These are phyloP conservation scores for Diphyllodes magnificus DNA, from an alignment of 2,113 vertebrate genomes.

Conservation along the genomic window DNA sequence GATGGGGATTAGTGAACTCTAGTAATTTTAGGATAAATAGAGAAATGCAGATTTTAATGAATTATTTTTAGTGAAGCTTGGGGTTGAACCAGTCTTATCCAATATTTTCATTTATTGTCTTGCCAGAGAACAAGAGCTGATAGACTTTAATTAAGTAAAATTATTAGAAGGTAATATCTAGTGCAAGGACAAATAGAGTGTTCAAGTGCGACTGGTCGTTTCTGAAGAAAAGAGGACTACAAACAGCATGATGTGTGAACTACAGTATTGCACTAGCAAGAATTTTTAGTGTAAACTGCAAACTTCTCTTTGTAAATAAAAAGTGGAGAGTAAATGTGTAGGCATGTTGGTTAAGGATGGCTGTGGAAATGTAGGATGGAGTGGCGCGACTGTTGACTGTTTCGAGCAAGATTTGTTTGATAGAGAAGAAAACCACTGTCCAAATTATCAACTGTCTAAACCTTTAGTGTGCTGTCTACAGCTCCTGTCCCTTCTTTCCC, in stretches of 20 bases:
- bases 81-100: not conserved
- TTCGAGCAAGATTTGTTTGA: not conserved
- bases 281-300: not conserved
- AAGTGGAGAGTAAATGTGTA: not conserved
- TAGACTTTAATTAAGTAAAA: not conserved
- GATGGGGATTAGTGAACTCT: not conserved
- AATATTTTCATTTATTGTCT: not conserved
- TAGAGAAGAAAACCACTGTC: not conserved
- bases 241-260: not conserved
- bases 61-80: not conserved
- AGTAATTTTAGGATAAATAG: not conserved
- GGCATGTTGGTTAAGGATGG: not conserved
- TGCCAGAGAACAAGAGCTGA: not conserved
- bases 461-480: not conserved
- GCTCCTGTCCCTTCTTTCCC: not conserved
- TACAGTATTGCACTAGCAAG: not conserved
- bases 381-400: fast-evolving
- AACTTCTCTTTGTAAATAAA: not conserved
- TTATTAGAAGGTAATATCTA: not conserved
- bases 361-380: not conserved
- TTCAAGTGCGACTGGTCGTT: not conserved
- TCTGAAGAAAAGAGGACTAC: not conserved
- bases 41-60: not conserved
- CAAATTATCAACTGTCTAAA: not conserved
- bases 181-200: not conserved